Evolutionary conservation across 1,140 invertebrate species (phyloP).

Genomic region (Himalopsyche phryganea): DNA sequence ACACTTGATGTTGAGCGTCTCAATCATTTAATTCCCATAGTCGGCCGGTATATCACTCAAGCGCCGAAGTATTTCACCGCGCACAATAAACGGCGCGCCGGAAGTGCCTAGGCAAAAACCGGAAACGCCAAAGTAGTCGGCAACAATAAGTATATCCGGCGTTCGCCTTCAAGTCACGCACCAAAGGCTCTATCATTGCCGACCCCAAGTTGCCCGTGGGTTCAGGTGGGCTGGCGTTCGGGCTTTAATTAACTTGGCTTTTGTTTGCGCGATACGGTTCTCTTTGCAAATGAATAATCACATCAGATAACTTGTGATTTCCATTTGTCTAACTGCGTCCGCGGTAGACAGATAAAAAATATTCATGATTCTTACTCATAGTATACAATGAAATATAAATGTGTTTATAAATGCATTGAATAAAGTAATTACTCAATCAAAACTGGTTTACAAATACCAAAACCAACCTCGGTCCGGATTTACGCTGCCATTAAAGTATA

Average conservation of each 20-base stretch:
- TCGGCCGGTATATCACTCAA: constrained; percentile 30
- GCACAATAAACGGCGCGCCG: constrained; percentile 20
- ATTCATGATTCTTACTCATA: no score
- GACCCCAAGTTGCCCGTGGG: not conserved
- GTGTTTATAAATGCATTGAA: no score
- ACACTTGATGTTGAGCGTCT: no score
- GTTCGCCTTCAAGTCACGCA: constrained; percentile 33
- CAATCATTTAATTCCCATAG: constrained; percentile 24
- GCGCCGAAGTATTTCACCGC: constrained; percentile 3
- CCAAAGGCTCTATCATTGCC: constrained; percentile 14
- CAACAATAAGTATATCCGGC: constrained; percentile 34
- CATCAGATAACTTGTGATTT: not conserved
- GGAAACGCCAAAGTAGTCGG: constrained; percentile 30
- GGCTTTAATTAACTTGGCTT: constrained; percentile 25
- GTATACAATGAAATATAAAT: no score
- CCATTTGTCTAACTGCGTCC: not conserved
- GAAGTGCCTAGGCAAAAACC: constrained; percentile 30
- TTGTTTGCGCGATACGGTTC: not conserved
- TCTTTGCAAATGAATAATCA: not conserved
- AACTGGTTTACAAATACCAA: no score
- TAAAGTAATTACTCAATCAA: no score
- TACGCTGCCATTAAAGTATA: no score
- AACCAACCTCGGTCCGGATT: no score
- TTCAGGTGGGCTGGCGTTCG: constrained; percentile 22
- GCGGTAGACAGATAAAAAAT: no score